Conservation (phyloP, 2,888 invertebrate species). For the Sarcophaga rosellei region DNA sequence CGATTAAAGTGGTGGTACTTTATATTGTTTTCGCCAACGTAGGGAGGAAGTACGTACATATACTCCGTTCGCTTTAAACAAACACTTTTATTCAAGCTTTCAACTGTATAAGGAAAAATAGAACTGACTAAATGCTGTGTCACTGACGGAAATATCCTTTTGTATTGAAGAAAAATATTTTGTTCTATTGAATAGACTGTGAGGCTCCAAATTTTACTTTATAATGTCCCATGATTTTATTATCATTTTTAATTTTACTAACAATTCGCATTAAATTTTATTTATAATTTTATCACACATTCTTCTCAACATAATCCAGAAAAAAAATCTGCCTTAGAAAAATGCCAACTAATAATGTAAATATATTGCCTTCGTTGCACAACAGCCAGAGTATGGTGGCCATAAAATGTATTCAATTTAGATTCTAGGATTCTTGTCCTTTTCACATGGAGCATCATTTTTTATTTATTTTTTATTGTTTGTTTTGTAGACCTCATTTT, state of each 20-base stretch:
- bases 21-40: no score
- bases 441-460: background rate
- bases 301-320: background rate
- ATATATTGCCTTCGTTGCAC: slow-evolving; percentile 5
- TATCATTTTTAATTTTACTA: background rate
- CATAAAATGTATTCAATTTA: slow-evolving; percentile 17
- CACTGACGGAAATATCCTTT: no score
- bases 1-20: no score
- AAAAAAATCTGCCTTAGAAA: background rate
- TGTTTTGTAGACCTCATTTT: background rate
- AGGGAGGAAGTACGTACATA: no score
- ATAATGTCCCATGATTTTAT: background rate
- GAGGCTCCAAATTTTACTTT: no score
- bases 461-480: no score
- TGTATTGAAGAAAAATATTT: no score
- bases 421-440: slow-evolving; percentile 17
- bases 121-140: no score
- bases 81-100: no score
- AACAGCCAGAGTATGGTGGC: background rate
- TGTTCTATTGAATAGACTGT: no score
- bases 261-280: background rate
- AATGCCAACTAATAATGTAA: background rate
- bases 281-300: background rate
- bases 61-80: no score
- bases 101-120: no score